Base-by-base conservation (phyloP, 2,113 vertebrate genomes). In the Oncorhynchus clarkii region DNA sequence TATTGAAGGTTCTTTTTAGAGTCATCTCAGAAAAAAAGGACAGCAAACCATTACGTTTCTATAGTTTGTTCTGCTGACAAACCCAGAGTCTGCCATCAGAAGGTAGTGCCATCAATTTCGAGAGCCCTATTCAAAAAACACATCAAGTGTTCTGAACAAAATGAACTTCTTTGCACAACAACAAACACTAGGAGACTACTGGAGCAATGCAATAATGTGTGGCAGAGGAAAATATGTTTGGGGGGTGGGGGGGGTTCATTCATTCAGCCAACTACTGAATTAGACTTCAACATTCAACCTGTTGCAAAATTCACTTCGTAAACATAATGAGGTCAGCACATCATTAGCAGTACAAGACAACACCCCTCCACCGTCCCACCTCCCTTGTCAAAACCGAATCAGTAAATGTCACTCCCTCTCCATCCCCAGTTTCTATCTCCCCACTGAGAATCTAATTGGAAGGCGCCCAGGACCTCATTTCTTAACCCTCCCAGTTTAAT, bases 401-500 rank as follows among this genome's bases (percentile, higher is more conserved):
- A 16, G 24, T 7, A 67, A 29, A 16, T 29, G 6, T 27, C 26
- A 24, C 11, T 29, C 27, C n/a, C 16, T 16, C 65, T 45, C 11
- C 27, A 6, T 1, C 22, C 5, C 39, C 24, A 9, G 20, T 34
- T 13, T 68, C 29, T 26, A 59, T 54, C 65, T 78, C 31, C 68
- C 4, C 67, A 70, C 6, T 11, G 20, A n/a, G 8, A 22, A 70
- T 8, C 34, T 69, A 87, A 90, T 83, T 80, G 88, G 29, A 72
- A 59, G 82, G 57, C 54, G 26, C 7, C 8, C 39, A 9, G 39
- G 39, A 45, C 39, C 9, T 45, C 9, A 45, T 12, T 45, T 45
- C 9, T 73, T 77, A 83, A 73, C 74, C 66, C 84, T 74, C 13
- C 62, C 83, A 49, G 87, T 89, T 78, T 48, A 83, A 90, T 88